Evolutionary conservation across 2,888 invertebrate species (phyloP), one percentile per base, ranked within the genome.

Genomic region (Leucophenga montana): DNA sequence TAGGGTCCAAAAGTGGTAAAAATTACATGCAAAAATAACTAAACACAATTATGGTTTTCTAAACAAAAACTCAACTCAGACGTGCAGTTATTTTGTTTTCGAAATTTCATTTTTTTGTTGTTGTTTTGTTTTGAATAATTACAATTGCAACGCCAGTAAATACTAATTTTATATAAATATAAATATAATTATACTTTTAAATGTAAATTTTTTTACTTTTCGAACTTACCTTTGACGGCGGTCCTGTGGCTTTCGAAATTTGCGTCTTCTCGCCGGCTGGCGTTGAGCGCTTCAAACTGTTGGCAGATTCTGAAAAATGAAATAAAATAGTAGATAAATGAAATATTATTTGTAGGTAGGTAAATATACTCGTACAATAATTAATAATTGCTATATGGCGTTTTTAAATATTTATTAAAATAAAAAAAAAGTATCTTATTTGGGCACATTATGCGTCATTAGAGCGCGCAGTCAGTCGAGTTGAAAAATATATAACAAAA

Each of bases 161-260:
- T 18, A 50, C n/a, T 50, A 50, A 48, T 56, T 22, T 11, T 16
- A 9, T 44, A 44, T 9, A 16, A 44, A 33, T 18, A 44, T 44
- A 31, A 61, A 39, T 44, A n/a, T 61, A 61, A 31, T n/a, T 16
- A 61, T 18, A n/a, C 6, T 56, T 56, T 56, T 27, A 59, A 56
- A 27, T 46, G 22, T 16, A 46, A 13, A 9, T 53, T 2, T 27
- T 39, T 39, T 39, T 39, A 1, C 1, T 11, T 39, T 39, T 3
- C 5, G 59, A 22, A 75, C 84, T 78, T 79, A 86, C 86, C 80
- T 86, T 86, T 20, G 85, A 70, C 20, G 86, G 86, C 59, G 86
- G 85, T 74, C 83, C 85, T 67, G 80, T 70, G 6, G 83, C 68
- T 75, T 85, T 85, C 67, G 83, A 73, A 50, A 83, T 81, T 77